These are phyloP conservation scores for Pelobates fuscus DNA, from an alignment of 2,113 vertebrate species.

Conservation along the genomic window DNA sequence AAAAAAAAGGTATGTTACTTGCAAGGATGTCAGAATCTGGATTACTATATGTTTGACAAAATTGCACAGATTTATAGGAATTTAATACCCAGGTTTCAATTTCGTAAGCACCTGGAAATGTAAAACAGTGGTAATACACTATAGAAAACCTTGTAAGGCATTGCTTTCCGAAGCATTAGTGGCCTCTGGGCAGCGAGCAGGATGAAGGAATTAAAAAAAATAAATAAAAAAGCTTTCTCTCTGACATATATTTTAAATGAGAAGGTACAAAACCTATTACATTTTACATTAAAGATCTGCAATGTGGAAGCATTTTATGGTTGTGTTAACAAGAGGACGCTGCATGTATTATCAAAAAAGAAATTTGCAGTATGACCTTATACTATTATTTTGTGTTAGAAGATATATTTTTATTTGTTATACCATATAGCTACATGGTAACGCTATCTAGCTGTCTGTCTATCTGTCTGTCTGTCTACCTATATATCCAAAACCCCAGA, in stretches of 20 bases:
- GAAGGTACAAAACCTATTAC: constrained; percentile 26
- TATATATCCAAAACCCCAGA: too few species aligned
- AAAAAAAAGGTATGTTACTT: too few species aligned
- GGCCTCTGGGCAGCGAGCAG: constrained; percentile 19
- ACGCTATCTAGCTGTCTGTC: too few species aligned
- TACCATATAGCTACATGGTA: too few species aligned
- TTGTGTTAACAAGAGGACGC: constrained; percentile 9
- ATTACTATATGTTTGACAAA: too few species aligned
- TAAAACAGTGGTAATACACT: constrained; percentile 22
- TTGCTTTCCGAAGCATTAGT: constrained; percentile 17
- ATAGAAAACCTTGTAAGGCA: background rate
- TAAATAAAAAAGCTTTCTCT: background rate
- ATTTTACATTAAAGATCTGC: constrained; percentile 6
- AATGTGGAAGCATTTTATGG: constrained; percentile 22
- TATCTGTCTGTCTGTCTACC: too few species aligned
- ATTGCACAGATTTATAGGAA: constrained; percentile 5
- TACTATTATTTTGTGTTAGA: too few species aligned
- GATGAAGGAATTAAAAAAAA: constrained; percentile 16
- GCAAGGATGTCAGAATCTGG: too few species aligned
- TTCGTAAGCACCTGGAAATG: constrained; percentile 21
- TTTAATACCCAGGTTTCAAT: constrained; percentile 14
- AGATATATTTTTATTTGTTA: too few species aligned
- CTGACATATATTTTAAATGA: constrained; percentile 40
- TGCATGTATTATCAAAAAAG: constrained; percentile 16
- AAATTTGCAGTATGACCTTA: background rate